phyloP scores from a whole-genome alignment of 2,888 invertebrate genomes.

The Mylabris sibirica region DNA sequence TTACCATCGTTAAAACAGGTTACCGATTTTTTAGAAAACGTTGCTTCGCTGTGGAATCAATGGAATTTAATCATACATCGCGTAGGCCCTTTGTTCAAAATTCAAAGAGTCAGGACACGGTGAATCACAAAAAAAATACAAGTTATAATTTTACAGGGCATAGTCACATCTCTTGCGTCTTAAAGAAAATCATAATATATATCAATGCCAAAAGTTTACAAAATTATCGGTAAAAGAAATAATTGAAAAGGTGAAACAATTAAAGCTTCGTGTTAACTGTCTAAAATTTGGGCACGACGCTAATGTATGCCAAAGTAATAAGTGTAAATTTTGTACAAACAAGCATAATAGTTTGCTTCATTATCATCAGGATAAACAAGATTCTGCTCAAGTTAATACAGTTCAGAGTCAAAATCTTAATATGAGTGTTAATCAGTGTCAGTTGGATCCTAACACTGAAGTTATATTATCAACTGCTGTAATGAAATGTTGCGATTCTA shows the following conservation, averaged over 20 bases:
- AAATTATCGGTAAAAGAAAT: constrained; percentile 7
- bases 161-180: too few species aligned
- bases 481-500: constrained; percentile 9
- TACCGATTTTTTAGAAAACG: constrained; percentile 22
- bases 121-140: background rate
- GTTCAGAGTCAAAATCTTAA: constrained; percentile 11
- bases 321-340: constrained; percentile 21
- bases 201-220: background rate
- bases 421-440: background rate
- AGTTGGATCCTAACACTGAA: background rate
- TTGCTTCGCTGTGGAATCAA: constrained; percentile 19
- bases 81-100: too few species aligned
- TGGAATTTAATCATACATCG: background rate
- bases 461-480: constrained; percentile 23
- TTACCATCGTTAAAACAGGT: constrained; percentile 20
- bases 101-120: background rate
- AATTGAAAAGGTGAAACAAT: constrained; percentile 17
- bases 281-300: constrained; percentile 17
- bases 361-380: background rate
- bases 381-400: too few species aligned
- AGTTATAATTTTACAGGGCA: too few species aligned
- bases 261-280: constrained; percentile 27
- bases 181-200: too few species aligned
- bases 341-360: constrained; percentile 25
- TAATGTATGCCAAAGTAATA: background rate